Base-by-base conservation (phyloP, 2,888 invertebrate species). In the Pemphredon lugubris region DNA sequence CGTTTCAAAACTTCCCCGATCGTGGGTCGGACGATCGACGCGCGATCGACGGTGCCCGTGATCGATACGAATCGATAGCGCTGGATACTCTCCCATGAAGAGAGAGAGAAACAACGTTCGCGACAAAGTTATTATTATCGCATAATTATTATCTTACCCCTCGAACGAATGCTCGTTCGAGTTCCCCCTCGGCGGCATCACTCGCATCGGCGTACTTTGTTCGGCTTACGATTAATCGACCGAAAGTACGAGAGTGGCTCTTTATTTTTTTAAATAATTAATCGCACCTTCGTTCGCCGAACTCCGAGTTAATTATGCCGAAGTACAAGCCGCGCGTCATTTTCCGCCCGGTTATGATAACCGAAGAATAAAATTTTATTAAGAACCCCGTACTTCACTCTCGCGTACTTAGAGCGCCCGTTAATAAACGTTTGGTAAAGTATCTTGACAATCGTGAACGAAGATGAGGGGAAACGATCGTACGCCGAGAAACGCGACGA, bases 101-200 rank as follows among this genome's bases (percentile, higher is more conserved):
- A n/a, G n/a, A n/a, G n/a, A n/a, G n/a, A n/a, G n/a, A n/a, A n/a
- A n/a, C n/a, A n/a, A n/a, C n/a, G n/a, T n/a, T n/a, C n/a, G 44
- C 14, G 13, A 20, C 9, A 42, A 16, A 18, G 14, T 42, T 39
- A 37, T 30, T 30, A 30, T 30, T 30, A 30, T 30, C 30, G 6
- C n/a, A 13, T 4, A 37, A 37, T 37, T 37, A 67, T 67, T 68
- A 68, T 58, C 58, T 42, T n/a, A n/a, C n/a, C n/a, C n/a, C n/a
- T n/a, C n/a, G n/a, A n/a, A n/a, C n/a, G n/a, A n/a, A n/a, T n/a
- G n/a, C n/a, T n/a, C n/a, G n/a, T n/a, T n/a, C n/a, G n/a, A n/a
- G n/a, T n/a, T n/a, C n/a, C n/a, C n/a, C n/a, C n/a, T n/a, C n/a
- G n/a, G n/a, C n/a, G n/a, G n/a, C n/a, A n/a, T n/a, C n/a, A n/a